Evolutionary conservation across 2,113 vertebrate genomes (phyloP), one percentile per base, ranked within the genome.

Genomic region (Seriola dumerili): DNA sequence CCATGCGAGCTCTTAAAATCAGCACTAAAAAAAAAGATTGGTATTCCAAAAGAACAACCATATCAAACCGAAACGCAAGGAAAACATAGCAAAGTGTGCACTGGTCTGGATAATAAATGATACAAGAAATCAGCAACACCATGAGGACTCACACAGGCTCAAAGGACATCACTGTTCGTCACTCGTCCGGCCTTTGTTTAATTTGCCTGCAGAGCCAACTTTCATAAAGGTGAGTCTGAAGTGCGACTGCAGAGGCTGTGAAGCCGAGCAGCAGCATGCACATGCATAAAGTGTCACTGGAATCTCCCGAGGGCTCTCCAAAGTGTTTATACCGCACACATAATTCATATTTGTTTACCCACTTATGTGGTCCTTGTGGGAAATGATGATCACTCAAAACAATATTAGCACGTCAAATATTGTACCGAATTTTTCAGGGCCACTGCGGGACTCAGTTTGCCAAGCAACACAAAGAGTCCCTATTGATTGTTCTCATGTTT

Each of bases 321-420:
- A 80, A 89, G 72, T 85, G 89, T 92, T 90, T 85, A 74, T 76
- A 81, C 73, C 36, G 52, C 85, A 80, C 83, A 83, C 82, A 92
- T 81, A 75, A 91, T 88, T 88, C 84, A 80, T 70, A 85, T 92
- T 93, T 92, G 91, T 92, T 92, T 92, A 89, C 88, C 73, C 85
- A 90, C 86, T 91, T 88, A 84, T 90, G 81, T 83, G 83, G 69
- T 67, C 81, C 90, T 71, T 74, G 63, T 87, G 89, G 92, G 80
- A 77, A 89, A 89, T 81, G 90, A 86, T 74, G 83, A 91, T 92
- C 88, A 91, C 90, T 93, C 91, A 89, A 85, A 88, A 89, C 87
- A 88, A 87, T 86, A 92, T 93, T 91, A 90, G 89, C 89, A 90
- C 75, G 73, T 91, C 89, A 94, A 93, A 94, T 88, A 92, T 90